Evolutionary conservation across 1,140 invertebrate species (phyloP).

Genomic region (Scaptodrosophila lebanonensis): DNA sequence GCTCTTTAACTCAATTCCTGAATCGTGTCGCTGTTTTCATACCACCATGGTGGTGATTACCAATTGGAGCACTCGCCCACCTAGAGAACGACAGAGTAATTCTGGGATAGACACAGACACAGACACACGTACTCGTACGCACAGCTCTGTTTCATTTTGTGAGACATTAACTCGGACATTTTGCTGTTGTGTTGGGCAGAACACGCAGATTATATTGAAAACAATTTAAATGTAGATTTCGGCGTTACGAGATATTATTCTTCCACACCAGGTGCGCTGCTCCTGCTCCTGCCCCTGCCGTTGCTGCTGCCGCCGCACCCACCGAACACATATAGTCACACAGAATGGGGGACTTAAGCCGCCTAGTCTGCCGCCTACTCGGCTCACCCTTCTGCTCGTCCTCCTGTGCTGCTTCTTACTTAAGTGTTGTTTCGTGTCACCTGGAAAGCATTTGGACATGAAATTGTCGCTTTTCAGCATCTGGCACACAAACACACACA

Average conservation of each 20-base stretch:
- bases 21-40: no score
- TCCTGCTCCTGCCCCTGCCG: constrained; percentile 12
- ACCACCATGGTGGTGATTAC: no score
- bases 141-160: constrained; percentile 39
- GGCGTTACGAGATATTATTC: constrained; percentile 55
- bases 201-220: constrained; percentile 75
- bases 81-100: no score
- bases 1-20: no score
- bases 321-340: no score
- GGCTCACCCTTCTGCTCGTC: background rate
- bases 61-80: no score
- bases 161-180: constrained; percentile 50
- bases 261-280: constrained; percentile 46
- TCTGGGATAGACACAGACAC: constrained; percentile 11
- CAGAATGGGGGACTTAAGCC: no score
- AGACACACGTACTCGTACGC: constrained; percentile 1
- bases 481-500: constrained; percentile 40
- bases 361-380: no score
- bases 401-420: constrained; percentile 55
- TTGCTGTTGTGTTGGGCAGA: constrained; percentile 47
- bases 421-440: constrained; percentile 77
- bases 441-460: constrained; percentile 77
- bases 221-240: constrained; percentile 73
- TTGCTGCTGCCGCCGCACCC: background rate
- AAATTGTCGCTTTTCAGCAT: constrained; percentile 75